These are phyloP conservation scores for Tuberolachnus salignus DNA, from an alignment of 2,888 invertebrate species.

Conservation along the genomic window DNA sequence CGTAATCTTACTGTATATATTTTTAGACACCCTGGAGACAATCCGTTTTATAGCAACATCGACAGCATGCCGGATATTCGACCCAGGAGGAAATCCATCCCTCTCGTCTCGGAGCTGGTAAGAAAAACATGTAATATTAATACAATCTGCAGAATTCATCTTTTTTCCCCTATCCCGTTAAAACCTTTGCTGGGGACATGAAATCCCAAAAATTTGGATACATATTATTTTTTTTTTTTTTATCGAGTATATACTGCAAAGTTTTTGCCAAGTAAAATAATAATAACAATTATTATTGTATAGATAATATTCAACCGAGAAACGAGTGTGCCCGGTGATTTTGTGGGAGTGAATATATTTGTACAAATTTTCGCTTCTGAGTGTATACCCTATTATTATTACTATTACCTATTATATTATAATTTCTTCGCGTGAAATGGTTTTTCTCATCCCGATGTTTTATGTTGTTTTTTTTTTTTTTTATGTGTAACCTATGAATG, in stretches of 20 bases:
- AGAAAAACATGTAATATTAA: slow-evolving; percentile 64
- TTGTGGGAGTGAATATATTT: slow-evolving; percentile 32
- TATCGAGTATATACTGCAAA: background rate
- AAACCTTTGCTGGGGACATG: background rate
- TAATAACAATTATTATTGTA: background rate
- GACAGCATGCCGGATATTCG: slow-evolving; percentile 99
- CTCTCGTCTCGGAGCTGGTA: slow-evolving; percentile 98
- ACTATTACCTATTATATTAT: slow-evolving; percentile 11
- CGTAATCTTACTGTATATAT: slow-evolving; percentile 1
- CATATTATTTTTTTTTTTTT: background rate
- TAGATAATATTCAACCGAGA: slow-evolving; percentile 3
- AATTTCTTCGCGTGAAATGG: slow-evolving; percentile 48
- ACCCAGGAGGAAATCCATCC: slow-evolving; percentile 94
- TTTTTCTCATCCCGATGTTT: slow-evolving; percentile 41
- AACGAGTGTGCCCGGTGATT: slow-evolving; percentile 31
- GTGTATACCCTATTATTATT: slow-evolving; percentile 21
- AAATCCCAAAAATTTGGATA: slow-evolving; percentile 18
- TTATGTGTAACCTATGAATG: slow-evolving; percentile 50
- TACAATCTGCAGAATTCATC: slow-evolving; percentile 12
- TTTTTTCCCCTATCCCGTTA: background rate
- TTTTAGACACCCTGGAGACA: slow-evolving; percentile 82
- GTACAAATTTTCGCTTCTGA: slow-evolving; percentile 50
- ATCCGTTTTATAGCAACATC: slow-evolving; percentile 99
- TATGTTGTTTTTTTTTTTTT: slow-evolving; percentile 46
- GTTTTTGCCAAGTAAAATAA: slow-evolving; percentile 15